phyloP scores from a whole-genome alignment of 2,797 vertebrate genomes.

The Sebastes dallii region DNA sequence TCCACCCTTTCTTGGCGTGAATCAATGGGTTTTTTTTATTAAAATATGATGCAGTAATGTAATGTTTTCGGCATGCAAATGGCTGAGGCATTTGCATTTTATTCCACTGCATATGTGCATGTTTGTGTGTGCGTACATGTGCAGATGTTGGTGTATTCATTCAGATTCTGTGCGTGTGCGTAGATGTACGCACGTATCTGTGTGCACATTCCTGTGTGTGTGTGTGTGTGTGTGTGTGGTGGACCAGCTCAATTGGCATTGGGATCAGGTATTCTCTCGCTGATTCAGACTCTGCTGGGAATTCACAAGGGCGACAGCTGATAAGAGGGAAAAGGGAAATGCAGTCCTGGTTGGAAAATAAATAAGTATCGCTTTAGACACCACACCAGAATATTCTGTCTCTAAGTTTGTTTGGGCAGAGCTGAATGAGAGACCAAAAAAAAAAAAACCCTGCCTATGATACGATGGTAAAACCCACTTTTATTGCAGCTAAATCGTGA shows the following conservation, averaged over 20 bases:
- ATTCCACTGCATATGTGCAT: constrained; percentile 25
- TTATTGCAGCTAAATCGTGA: constrained; percentile 44
- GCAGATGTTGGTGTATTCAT: constrained; percentile 40
- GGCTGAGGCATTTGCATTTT: constrained; percentile 48
- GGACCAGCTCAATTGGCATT: constrained; percentile 43
- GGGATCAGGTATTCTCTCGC: constrained; percentile 66
- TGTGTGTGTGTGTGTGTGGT: neutral
- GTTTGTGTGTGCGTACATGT: constrained; percentile 50
- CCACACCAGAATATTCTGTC: constrained; percentile 19
- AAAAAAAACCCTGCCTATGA: constrained; percentile 8
- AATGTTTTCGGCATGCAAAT: constrained; percentile 57
- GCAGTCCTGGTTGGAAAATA: constrained; percentile 23
- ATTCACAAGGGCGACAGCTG: constrained; percentile 58
- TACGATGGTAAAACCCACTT: constrained; percentile 36
- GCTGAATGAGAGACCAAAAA: constrained; percentile 3
- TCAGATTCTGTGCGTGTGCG: neutral
- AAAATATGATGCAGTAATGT: constrained; percentile 18
- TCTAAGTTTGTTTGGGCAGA: constrained; percentile 16
- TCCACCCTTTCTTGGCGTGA: constrained; percentile 3
- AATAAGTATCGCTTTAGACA: constrained; percentile 13
- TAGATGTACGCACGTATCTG: neutral
- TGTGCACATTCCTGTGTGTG: neutral
- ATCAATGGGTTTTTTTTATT: constrained; percentile 25
- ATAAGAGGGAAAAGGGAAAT: constrained; percentile 43
- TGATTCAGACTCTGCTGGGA: constrained; percentile 56